Percentiles rank a stretch among this genome's conserved stretches.
phyloP scores from a whole-genome alignment of 2,113 vertebrate genomes.

The Orthochromis indermauri region DNA sequence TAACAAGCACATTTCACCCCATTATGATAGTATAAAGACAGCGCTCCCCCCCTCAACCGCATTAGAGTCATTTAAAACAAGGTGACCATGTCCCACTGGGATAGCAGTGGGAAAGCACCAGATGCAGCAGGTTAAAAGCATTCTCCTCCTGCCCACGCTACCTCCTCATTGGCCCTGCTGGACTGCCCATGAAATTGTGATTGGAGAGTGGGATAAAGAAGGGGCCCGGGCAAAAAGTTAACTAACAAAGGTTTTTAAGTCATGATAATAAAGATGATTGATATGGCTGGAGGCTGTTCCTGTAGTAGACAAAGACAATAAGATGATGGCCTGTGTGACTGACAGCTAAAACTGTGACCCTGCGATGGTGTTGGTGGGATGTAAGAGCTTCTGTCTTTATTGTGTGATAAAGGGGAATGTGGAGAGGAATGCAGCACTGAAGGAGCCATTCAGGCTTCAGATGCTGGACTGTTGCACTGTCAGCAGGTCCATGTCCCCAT shows the following conservation, averaged over 20 bases:
- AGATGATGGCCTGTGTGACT: conserved; percentile 56
- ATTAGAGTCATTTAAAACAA: conserved; percentile 72
- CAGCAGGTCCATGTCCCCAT: conserved; percentile 10
- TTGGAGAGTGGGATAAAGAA: conserved; percentile 69
- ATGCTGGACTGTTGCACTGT: not conserved
- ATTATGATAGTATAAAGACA: conserved; percentile 69
- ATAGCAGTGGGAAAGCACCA: conserved; percentile 71
- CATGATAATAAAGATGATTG: conserved; percentile 77
- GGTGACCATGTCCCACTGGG: conserved; percentile 76
- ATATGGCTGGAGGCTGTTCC: conserved; percentile 72
- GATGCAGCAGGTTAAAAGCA: conserved; percentile 79
- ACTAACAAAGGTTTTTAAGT: conserved; percentile 73
- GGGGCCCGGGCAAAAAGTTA: conserved; percentile 56
- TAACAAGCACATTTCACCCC: conserved; percentile 68
- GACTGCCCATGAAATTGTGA: conserved; percentile 74
- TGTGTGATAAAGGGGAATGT: conserved; percentile 17
- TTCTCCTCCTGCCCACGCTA: conserved; percentile 68
- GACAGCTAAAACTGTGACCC: conserved; percentile 65
- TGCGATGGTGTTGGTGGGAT: conserved; percentile 43
- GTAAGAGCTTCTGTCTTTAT: conserved; percentile 62
- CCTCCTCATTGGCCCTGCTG: conserved; percentile 67
- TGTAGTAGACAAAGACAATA: conserved; percentile 64
- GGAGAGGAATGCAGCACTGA: conserved; percentile 51
- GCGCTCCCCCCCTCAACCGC: conserved; percentile 49
- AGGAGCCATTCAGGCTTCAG: conserved; percentile 34